phyloP scores from a whole-genome alignment of 2,113 vertebrate species.

The Thalassarche chlororhynchos region DNA sequence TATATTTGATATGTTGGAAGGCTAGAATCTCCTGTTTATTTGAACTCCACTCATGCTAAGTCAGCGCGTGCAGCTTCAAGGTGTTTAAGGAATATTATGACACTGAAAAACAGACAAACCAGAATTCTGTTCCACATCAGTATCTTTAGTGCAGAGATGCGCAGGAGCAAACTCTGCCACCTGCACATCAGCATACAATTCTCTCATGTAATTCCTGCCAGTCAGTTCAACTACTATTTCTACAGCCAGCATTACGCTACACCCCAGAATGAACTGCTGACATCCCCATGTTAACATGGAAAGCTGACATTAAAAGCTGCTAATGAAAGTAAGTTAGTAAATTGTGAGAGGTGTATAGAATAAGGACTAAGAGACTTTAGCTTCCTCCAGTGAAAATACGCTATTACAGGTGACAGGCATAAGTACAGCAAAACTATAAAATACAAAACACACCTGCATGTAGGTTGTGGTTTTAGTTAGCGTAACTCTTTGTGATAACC shows the following conservation, averaged over 20 bases:
- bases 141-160: not conserved
- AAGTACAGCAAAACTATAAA: not conserved
- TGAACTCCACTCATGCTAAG: not conserved
- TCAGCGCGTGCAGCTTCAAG: not conserved
- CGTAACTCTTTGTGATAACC: not conserved
- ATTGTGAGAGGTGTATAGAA: not conserved
- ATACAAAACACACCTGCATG: not conserved
- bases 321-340: not conserved
- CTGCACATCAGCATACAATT: not conserved
- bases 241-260: not conserved
- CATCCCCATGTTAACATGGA: not conserved
- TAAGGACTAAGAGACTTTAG: not conserved
- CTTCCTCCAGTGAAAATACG: not conserved
- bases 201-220: not conserved
- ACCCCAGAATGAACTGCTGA: not conserved
- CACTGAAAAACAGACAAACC: not conserved
- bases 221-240: not conserved
- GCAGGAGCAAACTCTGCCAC: not conserved
- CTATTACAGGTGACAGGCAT: not conserved
- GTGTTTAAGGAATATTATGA: not conserved
- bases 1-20: not conserved
- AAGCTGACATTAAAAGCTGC: not conserved
- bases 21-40: not conserved
- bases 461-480: not conserved
- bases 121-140: not conserved